Conservation (phyloP, 1,140 invertebrate species). For the Lepidurus packardi region DNA sequence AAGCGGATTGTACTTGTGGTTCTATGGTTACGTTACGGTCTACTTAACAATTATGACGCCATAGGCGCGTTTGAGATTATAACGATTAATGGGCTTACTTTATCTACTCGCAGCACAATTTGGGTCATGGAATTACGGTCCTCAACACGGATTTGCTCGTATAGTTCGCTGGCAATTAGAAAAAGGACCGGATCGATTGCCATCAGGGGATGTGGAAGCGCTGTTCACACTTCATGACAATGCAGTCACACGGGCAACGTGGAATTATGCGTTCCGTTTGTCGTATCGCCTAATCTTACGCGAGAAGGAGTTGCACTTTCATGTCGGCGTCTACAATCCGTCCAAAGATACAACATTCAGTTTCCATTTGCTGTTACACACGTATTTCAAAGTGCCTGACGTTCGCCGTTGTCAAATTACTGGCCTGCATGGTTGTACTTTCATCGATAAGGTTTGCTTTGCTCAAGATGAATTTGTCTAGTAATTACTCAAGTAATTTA, state of each 20-base stretch:
- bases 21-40: not conserved
- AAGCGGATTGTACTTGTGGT: not conserved
- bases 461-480: constrained; percentile 15
- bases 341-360: constrained; percentile 83
- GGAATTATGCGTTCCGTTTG: constrained; percentile 71
- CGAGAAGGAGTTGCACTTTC: constrained; percentile 86
- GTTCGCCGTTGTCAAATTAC: constrained; percentile 83
- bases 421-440: constrained; percentile 83
- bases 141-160: constrained; percentile 89
- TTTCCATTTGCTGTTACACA: constrained; percentile 88
- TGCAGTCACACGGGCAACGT: constrained; percentile 86
- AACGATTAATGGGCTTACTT: not conserved
- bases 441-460: constrained; percentile 78
- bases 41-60: not conserved
- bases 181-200: constrained; percentile 73
- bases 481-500: not conserved
- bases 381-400: constrained; percentile 92
- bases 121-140: constrained; percentile 84
- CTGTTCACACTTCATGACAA: constrained; percentile 86
- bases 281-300: constrained; percentile 75
- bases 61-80: not conserved
- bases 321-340: constrained; percentile 84
- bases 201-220: constrained; percentile 83
- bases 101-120: constrained; percentile 68
- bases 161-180: constrained; percentile 84